Evolutionary conservation across 2,888 invertebrate species (phyloP).

Genomic region (Horisme vitalbata): DNA sequence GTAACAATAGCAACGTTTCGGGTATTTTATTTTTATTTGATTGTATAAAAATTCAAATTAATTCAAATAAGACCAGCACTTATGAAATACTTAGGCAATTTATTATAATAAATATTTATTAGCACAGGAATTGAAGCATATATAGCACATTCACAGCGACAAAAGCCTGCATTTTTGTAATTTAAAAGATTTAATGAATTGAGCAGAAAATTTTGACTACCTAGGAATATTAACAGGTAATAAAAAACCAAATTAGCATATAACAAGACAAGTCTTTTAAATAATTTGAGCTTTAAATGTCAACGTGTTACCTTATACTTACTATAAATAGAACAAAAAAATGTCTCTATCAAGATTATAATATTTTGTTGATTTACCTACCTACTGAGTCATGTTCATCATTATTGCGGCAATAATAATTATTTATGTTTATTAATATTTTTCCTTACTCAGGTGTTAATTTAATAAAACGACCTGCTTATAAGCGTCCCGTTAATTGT

Average conservation of each 20-base stretch:
- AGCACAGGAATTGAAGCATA: constrained; percentile 17
- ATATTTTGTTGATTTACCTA: no score
- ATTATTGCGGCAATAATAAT: not conserved
- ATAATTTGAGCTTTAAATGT: constrained; percentile 22
- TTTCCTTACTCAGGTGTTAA: constrained; percentile 53
- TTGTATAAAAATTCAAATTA: constrained; percentile 35
- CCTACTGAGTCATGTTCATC: not conserved
- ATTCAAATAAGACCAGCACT: constrained; percentile 29
- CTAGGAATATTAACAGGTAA: constrained; percentile 36
- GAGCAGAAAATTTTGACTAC: constrained; percentile 22
- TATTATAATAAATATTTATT: constrained; percentile 26
- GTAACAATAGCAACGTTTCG: constrained; percentile 22
- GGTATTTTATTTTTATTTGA: constrained; percentile 16
- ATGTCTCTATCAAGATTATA: constrained; percentile 7
- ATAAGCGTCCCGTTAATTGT: constrained; percentile 46
- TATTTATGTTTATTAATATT: not conserved
- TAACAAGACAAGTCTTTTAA: constrained; percentile 29
- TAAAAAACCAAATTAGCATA: constrained; percentile 34
- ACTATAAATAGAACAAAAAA: constrained; percentile 5
- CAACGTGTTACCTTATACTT: constrained; percentile 8
- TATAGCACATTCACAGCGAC: constrained; percentile 20
- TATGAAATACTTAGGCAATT: constrained; percentile 20
- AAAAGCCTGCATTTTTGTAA: constrained; percentile 24
- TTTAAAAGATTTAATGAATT: constrained; percentile 26
- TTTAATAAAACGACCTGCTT: constrained; percentile 54